phyloP scores from a whole-genome alignment of 2,797 vertebrate genomes.

The Melopsittacus undulatus region DNA sequence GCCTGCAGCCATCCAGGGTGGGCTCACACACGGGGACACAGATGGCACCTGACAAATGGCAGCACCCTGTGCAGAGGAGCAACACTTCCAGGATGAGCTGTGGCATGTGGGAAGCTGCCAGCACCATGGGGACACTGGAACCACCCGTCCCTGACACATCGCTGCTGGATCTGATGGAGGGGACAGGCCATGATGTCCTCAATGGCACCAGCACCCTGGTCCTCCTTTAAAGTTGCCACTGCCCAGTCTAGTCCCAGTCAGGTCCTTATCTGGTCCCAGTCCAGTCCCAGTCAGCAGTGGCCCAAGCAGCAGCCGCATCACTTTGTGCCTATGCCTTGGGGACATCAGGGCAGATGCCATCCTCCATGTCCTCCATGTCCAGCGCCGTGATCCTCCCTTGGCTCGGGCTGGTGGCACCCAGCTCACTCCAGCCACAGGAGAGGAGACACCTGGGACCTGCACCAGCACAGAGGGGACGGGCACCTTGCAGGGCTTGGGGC shows the following conservation, averaged over 20 bases:
- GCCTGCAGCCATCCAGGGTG: neutral
- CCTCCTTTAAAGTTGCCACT: neutral
- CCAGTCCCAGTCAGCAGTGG: neutral
- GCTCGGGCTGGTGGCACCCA: neutral
- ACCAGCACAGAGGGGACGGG: rapidly evolving
- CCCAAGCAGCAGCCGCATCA: neutral
- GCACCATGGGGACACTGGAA: neutral
- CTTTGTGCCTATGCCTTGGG: rapidly evolving
- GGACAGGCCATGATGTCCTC: neutral
- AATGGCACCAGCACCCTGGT: neutral
- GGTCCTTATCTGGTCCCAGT: neutral
- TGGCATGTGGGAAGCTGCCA: rapidly evolving
- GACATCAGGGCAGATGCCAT: rapidly evolving
- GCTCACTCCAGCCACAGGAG: rapidly evolving
- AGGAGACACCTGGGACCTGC: neutral
- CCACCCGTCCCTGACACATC: neutral
- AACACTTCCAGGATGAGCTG: rapidly evolving
- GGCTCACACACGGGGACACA: neutral
- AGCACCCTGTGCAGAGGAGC: rapidly evolving
- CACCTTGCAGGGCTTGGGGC: neutral
- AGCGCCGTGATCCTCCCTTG: neutral
- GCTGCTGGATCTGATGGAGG: neutral
- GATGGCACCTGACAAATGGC: neutral
- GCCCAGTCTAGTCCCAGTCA: neutral
- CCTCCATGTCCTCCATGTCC: neutral